Evolutionary conservation across 2,113 vertebrate species (phyloP).

Genomic region (Halcyon malimbica): DNA sequence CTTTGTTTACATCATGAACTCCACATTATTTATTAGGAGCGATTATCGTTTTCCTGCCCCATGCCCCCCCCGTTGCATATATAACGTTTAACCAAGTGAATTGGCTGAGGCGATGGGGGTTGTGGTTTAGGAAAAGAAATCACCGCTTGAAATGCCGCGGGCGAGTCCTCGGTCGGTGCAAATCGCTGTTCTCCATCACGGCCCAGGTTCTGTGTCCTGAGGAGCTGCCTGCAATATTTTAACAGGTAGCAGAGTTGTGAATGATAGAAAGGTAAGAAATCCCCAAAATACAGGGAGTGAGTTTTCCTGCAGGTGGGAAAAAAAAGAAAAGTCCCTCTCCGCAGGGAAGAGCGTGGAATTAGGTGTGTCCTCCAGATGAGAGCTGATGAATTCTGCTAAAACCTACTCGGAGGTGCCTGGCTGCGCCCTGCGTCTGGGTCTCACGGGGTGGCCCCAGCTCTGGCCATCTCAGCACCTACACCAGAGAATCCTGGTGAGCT

Average conservation of each 20-base stretch:
- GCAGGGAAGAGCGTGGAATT: background rate
- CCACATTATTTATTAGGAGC: background rate
- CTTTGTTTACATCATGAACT: background rate
- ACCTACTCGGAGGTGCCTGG: accelerated
- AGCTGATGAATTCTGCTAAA: background rate
- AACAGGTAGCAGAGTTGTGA: background rate
- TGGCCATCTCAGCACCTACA: background rate
- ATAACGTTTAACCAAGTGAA: background rate
- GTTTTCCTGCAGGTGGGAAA: background rate
- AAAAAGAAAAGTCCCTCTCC: background rate
- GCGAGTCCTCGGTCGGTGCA: background rate
- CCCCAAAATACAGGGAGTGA: accelerated
- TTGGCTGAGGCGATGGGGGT: background rate
- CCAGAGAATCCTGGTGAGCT: accelerated
- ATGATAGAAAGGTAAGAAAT: background rate
- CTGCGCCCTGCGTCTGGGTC: background rate
- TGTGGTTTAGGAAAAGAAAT: background rate
- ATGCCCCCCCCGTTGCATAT: accelerated
- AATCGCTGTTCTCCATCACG: background rate
- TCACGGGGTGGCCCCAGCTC: background rate
- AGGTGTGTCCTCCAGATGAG: background rate
- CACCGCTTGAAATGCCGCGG: background rate
- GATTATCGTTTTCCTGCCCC: background rate
- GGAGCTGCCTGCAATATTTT: background rate
- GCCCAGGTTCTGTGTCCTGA: accelerated